These are phyloP conservation scores for Papilio demoleus DNA, from an alignment of 2,888 invertebrate species.

Conservation along the genomic window DNA sequence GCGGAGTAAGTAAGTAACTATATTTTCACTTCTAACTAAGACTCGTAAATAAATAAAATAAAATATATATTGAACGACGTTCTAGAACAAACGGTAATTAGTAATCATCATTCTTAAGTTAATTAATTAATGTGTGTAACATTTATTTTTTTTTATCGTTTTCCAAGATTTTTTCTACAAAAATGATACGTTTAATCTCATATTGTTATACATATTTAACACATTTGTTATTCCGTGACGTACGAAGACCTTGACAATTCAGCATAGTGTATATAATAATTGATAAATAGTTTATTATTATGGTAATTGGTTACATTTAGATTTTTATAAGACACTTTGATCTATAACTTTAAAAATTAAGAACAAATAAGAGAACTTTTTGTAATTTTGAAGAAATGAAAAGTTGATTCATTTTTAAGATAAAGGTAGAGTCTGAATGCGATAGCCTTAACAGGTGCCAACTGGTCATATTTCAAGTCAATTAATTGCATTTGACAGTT, in stretches of 20 bases:
- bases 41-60: no score
- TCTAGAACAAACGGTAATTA: no score
- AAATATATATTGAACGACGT: no score
- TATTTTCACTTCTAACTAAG: no score
- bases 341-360: neutral
- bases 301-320: neutral
- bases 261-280: neutral
- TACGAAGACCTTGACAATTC: conserved; percentile 20
- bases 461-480: neutral
- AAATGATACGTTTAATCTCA: neutral
- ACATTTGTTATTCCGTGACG: conserved; percentile 5
- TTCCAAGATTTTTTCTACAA: neutral
- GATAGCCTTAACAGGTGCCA: neutral
- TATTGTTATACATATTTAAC: conserved; percentile 14
- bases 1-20: no score
- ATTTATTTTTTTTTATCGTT: no score
- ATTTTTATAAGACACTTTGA: no score
- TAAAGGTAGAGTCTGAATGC: neutral
- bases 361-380: neutral
- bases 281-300: conserved; percentile 1
- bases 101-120: no score
- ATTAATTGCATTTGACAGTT: neutral
- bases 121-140: no score
- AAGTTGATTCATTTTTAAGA: no score
- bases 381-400: no score